Conservation (phyloP, 2,888 invertebrate species). For the Eutolmus rufibarbis region DNA sequence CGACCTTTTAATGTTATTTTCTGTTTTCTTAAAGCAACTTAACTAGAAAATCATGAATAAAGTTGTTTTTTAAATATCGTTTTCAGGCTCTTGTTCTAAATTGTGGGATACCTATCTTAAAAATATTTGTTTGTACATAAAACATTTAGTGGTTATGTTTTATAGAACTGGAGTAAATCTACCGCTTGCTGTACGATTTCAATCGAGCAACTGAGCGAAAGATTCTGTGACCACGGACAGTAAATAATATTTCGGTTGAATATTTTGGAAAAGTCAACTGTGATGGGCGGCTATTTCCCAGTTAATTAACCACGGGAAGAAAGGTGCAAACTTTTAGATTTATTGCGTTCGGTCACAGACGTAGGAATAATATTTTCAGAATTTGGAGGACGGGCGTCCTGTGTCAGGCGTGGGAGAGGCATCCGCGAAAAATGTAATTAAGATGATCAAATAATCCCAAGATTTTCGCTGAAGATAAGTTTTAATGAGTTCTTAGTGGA, state of each 20-base stretch:
- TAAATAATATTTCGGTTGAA: neutral
- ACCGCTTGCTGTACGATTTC: no score
- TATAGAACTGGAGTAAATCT: no score
- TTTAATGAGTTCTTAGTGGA: conserved; percentile 35
- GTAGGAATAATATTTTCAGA: neutral
- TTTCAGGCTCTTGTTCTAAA: no score
- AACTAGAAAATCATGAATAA: no score
- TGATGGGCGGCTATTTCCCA: neutral
- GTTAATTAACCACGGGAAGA: conserved; percentile 17
- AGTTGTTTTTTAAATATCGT: no score
- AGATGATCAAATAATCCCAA: conserved; percentile 1
- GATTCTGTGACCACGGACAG: neutral
- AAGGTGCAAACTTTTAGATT: conserved; percentile 6
- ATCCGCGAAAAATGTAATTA: conserved; percentile 31
- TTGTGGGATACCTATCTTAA: no score
- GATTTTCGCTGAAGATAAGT: neutral
- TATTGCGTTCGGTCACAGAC: neutral
- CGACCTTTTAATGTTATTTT: no score
- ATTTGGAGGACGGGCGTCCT: neutral
- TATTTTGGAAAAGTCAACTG: neutral
- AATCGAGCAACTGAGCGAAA: no score
- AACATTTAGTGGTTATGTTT: no score
- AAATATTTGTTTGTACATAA: no score
- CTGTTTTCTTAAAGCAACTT: no score
- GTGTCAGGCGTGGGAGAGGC: neutral